Base-by-base conservation (phyloP, 2,797 vertebrate species). In the Acanthurus leucopareius region DNA sequence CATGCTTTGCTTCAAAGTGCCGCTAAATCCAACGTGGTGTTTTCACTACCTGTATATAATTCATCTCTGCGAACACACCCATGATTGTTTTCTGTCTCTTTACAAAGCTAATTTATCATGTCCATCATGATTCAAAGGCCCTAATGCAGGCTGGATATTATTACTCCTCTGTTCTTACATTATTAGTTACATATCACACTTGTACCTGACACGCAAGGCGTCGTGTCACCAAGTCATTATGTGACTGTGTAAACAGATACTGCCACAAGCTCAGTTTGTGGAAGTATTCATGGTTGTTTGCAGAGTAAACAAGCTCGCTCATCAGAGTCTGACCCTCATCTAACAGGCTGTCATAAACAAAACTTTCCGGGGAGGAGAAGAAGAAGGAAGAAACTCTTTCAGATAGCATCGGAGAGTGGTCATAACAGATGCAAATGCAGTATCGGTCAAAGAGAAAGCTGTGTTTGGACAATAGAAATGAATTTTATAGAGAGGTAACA, bases 191-290 rank as follows among this genome's bases (percentile, higher is more conserved):
- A 76, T 45, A 40, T 85, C 72, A 60, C 57, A 73, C 51, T 67
- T 70, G 63, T 76, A 72, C 28, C 42, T 69, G 71, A 62, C 69
- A 77, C 3, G 56, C 74, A 60, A 45, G 35, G 44, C 44, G 9
- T 73, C 60, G 35, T 87, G 83, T 85, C 79, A 82, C 79, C 45
- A 13, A 81, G 80, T 82, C 73, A 77, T 89, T 87, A 89, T 80
- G 80, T 85, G 87, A 87, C 75, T 82, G 81, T 89, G 87, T 75
- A 87, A 89, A 89, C 88, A 75, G 89, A 94, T 83, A 91, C 90
- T 54, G 82, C 79, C 74, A 63, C 57, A 63, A 67, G 66, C 78
- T 79, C 72, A 10, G 69, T 74, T 88, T 89, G 88, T 90, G 80
- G 69, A 83, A 89, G 84, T 75, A 80, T 77, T 76, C 77, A 63